Conservation (phyloP, 2,797 vertebrate species). For the Tadarida brasiliensis region DNA sequence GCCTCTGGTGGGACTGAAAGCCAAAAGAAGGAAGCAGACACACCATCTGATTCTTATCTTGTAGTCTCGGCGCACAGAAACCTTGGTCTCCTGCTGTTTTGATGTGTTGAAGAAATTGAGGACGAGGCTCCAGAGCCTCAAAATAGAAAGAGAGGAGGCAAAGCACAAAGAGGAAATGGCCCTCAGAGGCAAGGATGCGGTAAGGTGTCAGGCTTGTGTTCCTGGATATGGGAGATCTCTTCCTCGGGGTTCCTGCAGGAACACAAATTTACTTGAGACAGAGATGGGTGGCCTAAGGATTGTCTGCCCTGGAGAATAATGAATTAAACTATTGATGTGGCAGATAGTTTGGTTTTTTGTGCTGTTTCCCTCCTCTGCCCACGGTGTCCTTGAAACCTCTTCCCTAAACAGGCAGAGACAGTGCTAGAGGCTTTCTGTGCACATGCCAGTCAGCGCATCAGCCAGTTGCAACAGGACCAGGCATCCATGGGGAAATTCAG, state of each 20-base stretch:
- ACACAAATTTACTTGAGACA: background rate
- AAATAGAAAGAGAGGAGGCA: slow-evolving; percentile 89
- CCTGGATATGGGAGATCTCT: background rate
- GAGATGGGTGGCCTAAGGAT: background rate
- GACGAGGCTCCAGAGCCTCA: slow-evolving; percentile 88
- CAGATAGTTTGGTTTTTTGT: background rate
- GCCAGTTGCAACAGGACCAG: slow-evolving; percentile 88
- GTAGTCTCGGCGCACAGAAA: slow-evolving; percentile 86
- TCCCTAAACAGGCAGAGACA: slow-evolving; percentile 87
- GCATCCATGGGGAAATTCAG: slow-evolving; percentile 90
- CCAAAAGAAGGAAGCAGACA: background rate
- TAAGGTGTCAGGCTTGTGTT: slow-evolving; percentile 80
- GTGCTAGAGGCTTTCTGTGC: slow-evolving; percentile 90
- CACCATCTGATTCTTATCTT: background rate
- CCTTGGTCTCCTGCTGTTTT: slow-evolving; percentile 86
- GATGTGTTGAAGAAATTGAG: slow-evolving; percentile 84
- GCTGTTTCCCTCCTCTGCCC: background rate
- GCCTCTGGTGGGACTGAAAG: slow-evolving; percentile 13
- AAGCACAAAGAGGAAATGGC: slow-evolving; percentile 88
- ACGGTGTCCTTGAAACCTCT: background rate
- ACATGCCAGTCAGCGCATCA: slow-evolving; percentile 88
- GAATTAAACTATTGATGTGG: background rate
- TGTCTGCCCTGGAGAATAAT: slow-evolving; percentile 1
- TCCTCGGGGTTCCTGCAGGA: background rate
- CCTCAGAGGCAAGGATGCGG: slow-evolving; percentile 88